A percentile compares a stretch with the other conserved stretches of the same genome.
phyloP scores from a whole-genome alignment of 2,888 invertebrate species.

The Helicoverpa assulta region DNA sequence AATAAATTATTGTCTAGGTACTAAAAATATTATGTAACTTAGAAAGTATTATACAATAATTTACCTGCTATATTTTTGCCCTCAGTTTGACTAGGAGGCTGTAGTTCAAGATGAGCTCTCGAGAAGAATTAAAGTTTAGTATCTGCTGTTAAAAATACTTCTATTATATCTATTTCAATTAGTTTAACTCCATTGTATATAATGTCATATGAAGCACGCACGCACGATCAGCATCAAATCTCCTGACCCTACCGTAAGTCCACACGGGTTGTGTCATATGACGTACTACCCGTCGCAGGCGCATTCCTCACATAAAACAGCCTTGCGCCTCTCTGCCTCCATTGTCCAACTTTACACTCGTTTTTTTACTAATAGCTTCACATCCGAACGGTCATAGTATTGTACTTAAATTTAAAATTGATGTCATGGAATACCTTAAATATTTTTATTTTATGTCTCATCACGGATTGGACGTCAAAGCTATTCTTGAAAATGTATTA shows the following conservation, averaged over 20 bases:
- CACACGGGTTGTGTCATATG: constrained; percentile 40
- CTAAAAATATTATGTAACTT: background rate
- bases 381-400: constrained; percentile 42
- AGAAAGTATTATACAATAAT: no score
- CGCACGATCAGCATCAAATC: constrained; percentile 26
- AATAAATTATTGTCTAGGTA: constrained; percentile 1
- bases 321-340: constrained; percentile 56
- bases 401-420: constrained; percentile 44
- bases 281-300: constrained; percentile 45
- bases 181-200: no score
- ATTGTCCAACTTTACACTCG: constrained; percentile 54
- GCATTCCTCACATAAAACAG: constrained; percentile 63
- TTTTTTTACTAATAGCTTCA: constrained; percentile 52
- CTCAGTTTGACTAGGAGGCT: no score
- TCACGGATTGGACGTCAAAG: constrained; percentile 6
- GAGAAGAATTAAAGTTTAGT: no score
- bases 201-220: no score
- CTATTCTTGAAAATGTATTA: background rate
- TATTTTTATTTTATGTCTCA: constrained; percentile 21
- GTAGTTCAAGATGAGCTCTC: no score
- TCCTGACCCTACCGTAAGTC: constrained; percentile 27
- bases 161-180: no score
- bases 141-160: no score
- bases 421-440: constrained; percentile 39
- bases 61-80: no score